A percentile compares a stretch with the other conserved stretches of the same genome.
phyloP scores from a whole-genome alignment of 2,888 invertebrate genomes.

The Clivina fossor region DNA sequence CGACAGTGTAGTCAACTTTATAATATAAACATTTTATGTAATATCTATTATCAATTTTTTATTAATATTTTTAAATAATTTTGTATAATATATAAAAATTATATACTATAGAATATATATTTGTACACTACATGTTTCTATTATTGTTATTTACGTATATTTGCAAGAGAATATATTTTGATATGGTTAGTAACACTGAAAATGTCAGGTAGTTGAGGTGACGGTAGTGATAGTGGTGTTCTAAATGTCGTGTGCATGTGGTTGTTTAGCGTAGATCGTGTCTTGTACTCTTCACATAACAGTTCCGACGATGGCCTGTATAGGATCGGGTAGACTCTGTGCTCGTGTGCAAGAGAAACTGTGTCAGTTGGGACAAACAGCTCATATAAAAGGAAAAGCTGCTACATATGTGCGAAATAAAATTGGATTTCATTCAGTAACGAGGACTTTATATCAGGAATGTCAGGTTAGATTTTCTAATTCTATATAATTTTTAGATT shows the following conservation, averaged over 20 bases:
- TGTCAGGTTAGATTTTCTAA: conserved; percentile 51
- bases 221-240: conserved; percentile 53
- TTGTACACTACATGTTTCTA: too few species aligned
- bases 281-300: conserved; percentile 62
- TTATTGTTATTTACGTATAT: conserved; percentile 3
- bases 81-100: too few species aligned
- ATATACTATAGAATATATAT: too few species aligned
- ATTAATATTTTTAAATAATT: too few species aligned
- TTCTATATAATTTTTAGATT: neutral
- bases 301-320: conserved; percentile 81
- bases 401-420: conserved; percentile 68
- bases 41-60: too few species aligned
- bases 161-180: too few species aligned
- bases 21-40: too few species aligned
- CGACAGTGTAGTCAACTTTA: too few species aligned
- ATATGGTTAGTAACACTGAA: conserved; percentile 23
- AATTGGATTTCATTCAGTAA: conserved; percentile 61
- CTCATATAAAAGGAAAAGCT: conserved; percentile 66
- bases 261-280: conserved; percentile 39
- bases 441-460: conserved; percentile 51
- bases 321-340: conserved; percentile 81
- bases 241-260: conserved; percentile 36
- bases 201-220: conserved; percentile 19
- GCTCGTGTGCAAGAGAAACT: conserved; percentile 78
- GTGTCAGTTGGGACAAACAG: conserved; percentile 76